Evolutionary conservation across 2,113 vertebrate genomes (phyloP).

Genomic region (Oostethus manadensis): DNA sequence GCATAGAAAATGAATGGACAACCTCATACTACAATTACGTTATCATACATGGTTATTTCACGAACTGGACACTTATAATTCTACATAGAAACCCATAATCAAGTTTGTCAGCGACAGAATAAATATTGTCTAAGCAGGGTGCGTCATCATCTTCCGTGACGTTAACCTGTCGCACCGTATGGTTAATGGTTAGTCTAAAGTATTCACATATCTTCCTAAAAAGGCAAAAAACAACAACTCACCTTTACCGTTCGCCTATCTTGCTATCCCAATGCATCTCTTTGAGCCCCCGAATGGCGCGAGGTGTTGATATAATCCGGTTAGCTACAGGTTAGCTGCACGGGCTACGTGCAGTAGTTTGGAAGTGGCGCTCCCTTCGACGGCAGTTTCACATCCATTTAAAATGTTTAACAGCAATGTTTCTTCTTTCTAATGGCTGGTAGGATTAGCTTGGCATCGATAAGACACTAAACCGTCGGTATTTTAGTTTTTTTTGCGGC

Average conservation of each 20-base stretch:
- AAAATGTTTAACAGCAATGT: too few species aligned
- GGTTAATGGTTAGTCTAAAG: too few species aligned
- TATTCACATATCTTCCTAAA: fast-evolving
- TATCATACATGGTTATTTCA: too few species aligned
- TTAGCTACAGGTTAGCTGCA: constrained; percentile 18
- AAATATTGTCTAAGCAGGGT: not conserved
- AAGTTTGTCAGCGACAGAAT: not conserved
- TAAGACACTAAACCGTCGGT: too few species aligned
- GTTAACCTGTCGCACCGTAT: not conserved
- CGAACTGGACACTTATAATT: not conserved
- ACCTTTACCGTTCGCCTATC: constrained; percentile 8
- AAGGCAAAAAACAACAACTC: not conserved
- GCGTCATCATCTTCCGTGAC: not conserved
- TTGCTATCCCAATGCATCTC: not conserved
- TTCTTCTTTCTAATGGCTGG: too few species aligned
- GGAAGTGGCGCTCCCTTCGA: too few species aligned
- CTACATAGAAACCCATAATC: not conserved
- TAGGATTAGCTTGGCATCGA: too few species aligned
- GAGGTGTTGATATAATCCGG: not conserved
- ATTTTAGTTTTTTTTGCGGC: too few species aligned
- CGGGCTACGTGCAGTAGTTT: too few species aligned
- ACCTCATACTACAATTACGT: not conserved
- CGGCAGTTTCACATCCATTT: too few species aligned
- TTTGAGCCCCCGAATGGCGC: not conserved
- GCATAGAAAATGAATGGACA: too few species aligned